Evolutionary conservation across 1,140 invertebrate genomes (phyloP).

Genomic region (Drosophila insularis): DNA sequence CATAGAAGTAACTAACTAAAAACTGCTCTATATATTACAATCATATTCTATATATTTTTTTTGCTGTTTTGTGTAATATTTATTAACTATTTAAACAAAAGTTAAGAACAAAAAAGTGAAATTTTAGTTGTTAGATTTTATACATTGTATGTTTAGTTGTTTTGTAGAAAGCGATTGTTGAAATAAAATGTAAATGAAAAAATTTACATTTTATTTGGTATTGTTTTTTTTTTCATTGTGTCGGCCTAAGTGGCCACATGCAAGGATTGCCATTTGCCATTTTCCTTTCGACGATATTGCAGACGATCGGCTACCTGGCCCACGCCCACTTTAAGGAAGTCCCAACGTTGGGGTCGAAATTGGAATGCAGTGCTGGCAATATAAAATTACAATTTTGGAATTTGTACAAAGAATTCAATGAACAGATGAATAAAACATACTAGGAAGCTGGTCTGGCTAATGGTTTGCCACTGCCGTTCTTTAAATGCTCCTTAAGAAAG

Average conservation of each 20-base stretch:
- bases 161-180: conserved; percentile 72
- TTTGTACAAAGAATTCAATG: not conserved
- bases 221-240: not conserved
- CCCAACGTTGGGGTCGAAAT: conserved; percentile 60
- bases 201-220: not conserved
- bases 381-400: too few species aligned
- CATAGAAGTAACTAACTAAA: conserved; percentile 40
- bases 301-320: conserved; percentile 67
- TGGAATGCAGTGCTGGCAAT: conserved; percentile 65
- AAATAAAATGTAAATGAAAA: conserved; percentile 44
- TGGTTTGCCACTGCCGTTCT: conserved; percentile 15
- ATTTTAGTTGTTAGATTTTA: conserved; percentile 57
- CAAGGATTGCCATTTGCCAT: conserved; percentile 51
- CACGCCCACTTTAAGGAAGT: conserved; percentile 62
- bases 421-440: conserved; percentile 36
- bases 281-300: conserved; percentile 53
- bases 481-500: conserved; percentile 44
- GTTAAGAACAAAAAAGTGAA: conserved; percentile 24
- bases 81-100: conserved; percentile 67
- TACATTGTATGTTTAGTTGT: conserved; percentile 45
- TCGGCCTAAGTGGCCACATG: conserved; percentile 56
- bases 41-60: conserved; percentile 41
- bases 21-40: conserved; percentile 38
- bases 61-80: conserved; percentile 78
- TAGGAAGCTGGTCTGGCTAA: conserved; percentile 53